Evolutionary conservation across 92 coral and sea anemone species (phyloP).

Genomic region (Blastomussa wellsi): DNA sequence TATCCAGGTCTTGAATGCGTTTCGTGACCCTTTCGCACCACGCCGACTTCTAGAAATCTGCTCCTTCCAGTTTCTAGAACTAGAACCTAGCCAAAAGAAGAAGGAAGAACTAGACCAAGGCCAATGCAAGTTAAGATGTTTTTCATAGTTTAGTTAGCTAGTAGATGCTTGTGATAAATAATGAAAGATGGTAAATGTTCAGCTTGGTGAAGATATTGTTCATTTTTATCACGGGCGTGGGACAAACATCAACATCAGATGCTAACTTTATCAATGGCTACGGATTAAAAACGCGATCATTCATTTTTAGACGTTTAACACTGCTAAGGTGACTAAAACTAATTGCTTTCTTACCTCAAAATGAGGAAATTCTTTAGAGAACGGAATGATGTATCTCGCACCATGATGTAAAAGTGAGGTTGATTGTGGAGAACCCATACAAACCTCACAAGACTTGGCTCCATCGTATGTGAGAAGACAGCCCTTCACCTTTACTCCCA

Average conservation of each 20-base stretch:
- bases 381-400: neutral
- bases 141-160: too few species aligned
- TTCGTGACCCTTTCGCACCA: neutral
- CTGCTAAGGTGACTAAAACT: neutral
- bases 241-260: too few species aligned
- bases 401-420: neutral
- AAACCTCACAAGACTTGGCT: neutral
- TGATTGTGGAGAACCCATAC: neutral
- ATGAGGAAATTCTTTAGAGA: neutral
- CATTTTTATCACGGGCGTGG: too few species aligned
- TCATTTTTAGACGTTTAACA: too few species aligned
- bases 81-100: constrained; percentile 1
- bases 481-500: neutral
- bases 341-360: neutral
- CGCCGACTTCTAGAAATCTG: constrained; percentile 14
- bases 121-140: neutral
- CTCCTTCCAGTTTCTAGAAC: constrained; percentile 4
- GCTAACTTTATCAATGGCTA: too few species aligned
- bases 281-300: too few species aligned
- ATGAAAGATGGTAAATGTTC: too few species aligned
- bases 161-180: too few species aligned
- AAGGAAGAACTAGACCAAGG: neutral
- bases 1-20: neutral
- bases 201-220: too few species aligned
- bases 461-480: constrained; percentile 10